Evolutionary conservation across 2,113 vertebrate species (phyloP), one percentile per base, ranked within the genome.

Genomic region (Carlito syrichta): DNA sequence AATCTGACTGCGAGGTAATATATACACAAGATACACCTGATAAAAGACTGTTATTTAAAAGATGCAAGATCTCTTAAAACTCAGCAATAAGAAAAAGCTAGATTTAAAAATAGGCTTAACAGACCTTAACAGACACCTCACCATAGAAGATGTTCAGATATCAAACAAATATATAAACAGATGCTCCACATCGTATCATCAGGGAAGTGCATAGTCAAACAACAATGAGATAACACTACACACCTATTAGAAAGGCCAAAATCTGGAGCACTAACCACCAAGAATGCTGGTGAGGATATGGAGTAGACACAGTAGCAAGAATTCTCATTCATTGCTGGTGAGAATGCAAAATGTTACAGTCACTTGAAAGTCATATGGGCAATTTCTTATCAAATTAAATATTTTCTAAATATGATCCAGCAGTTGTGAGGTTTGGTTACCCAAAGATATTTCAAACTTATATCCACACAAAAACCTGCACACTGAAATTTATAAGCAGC

Each of bases 101-200:
- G 32, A 54, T 52, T 73, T 40, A 73, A 9, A 73, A 17, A 20
- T 25, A 17, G 19, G 1, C 9, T 38, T n/a, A 52, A n/a, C n/a
- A 27, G 3, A 62, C 22, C 20, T 86, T 85, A 63, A 40, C 8
- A 66, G n/a, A 77, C 10, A 68, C 5, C 5, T 32, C 35, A 74
- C 0, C 1, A n/a, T 32, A 63, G 14, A 66, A 73, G 5, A 45
- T 8, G 27, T 6, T 20, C 13, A 25, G 6, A n/a, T 52, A 3
- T 11, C 3, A 50, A 86, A 13, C 85, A 43, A 10, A 1, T 25
- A 10, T 35, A 73, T 25, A 23, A 25, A 84, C 77, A 71, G 6
- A 6, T 76, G 25, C 32, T 20, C 76, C 12, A 85, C 5, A 48
- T 40, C 8, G 52, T 20, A 6, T 45, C 20, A 8, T 66, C 19